Percentiles rank a stretch among this genome's conserved stretches.
Evolutionary conservation across 2,113 vertebrate genomes (phyloP).

Genomic region (Pardalotus punctatus): DNA sequence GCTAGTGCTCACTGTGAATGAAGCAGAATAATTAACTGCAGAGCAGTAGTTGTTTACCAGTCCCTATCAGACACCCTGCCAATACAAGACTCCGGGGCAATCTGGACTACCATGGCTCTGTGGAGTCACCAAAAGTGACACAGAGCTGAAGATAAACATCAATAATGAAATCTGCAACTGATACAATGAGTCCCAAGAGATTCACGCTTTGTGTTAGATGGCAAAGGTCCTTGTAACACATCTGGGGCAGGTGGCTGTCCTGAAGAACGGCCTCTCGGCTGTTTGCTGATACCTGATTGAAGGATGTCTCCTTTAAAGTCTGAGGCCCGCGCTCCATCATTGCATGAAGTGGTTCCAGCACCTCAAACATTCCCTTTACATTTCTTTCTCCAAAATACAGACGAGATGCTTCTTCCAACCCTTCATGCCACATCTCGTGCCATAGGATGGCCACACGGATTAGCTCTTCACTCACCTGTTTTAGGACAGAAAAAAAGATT

Average conservation of each 20-base stretch:
- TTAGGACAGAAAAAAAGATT: neutral
- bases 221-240: neutral
- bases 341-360: constrained; percentile 94
- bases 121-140: neutral
- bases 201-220: neutral
- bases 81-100: neutral
- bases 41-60: neutral
- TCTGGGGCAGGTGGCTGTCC: neutral
- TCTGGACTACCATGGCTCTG: too few species aligned
- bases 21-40: neutral
- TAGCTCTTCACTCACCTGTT: constrained; percentile 95
- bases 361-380: constrained; percentile 98
- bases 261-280: neutral
- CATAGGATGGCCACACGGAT: constrained; percentile 97
- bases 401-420: constrained; percentile 93
- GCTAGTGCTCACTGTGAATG: neutral
- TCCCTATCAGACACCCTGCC: neutral
- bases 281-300: constrained; percentile 86
- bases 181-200: neutral
- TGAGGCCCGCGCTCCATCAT: constrained; percentile 99
- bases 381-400: constrained; percentile 98
- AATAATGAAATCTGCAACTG: neutral
- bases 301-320: constrained; percentile 97
- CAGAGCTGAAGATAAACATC: neutral
- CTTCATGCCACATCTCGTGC: constrained; percentile 99